These are phyloP conservation scores for Drosophila equinoxialis DNA, from an alignment of 1,140 invertebrate species.

Conservation along the genomic window DNA sequence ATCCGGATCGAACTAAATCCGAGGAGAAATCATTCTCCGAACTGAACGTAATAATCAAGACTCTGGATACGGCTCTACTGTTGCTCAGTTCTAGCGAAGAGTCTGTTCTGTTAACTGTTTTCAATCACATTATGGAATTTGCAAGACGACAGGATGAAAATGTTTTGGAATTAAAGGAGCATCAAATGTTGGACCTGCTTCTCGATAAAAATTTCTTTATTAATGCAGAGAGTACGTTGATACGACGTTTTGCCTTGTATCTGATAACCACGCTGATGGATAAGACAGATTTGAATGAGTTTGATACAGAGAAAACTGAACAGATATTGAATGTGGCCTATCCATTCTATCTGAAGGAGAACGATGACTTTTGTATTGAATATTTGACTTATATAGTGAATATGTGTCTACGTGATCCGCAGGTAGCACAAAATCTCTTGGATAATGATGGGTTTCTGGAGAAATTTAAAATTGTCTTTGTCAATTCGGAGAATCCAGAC, in stretches of 20 bases:
- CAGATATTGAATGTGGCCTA: slow-evolving; percentile 43
- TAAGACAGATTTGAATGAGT: slow-evolving; percentile 54
- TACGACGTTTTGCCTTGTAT: slow-evolving; percentile 66
- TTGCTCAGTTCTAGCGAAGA: slow-evolving; percentile 68
- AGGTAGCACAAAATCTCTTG: slow-evolving; percentile 51
- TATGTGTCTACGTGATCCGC: slow-evolving; percentile 67
- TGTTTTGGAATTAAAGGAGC: slow-evolving; percentile 49
- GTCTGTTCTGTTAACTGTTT: slow-evolving; percentile 49
- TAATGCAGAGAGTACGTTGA: slow-evolving; percentile 41
- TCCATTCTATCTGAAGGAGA: slow-evolving; percentile 52
- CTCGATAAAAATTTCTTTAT: slow-evolving; percentile 64
- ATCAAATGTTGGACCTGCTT: slow-evolving; percentile 53
- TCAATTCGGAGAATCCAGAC: slow-evolving; percentile 68
- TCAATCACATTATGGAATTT: slow-evolving; percentile 69
- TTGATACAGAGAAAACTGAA: slow-evolving; percentile 44
- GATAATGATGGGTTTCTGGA: slow-evolving; percentile 54
- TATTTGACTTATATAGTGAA: slow-evolving; percentile 69
- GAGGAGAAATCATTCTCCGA: slow-evolving; percentile 53
- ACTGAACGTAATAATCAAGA: slow-evolving; percentile 57
- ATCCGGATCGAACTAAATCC: slow-evolving; percentile 61
- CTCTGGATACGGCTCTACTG: slow-evolving; percentile 56
- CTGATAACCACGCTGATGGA: slow-evolving; percentile 59
- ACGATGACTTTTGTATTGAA: slow-evolving; percentile 71
- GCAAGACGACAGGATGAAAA: slow-evolving; percentile 60
- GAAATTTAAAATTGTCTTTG: slow-evolving; percentile 57